Percentiles rank a stretch among this genome's conserved stretches.
Evolutionary conservation across 2,888 invertebrate genomes (phyloP).

Genomic region (Toxonevra muliebris): DNA sequence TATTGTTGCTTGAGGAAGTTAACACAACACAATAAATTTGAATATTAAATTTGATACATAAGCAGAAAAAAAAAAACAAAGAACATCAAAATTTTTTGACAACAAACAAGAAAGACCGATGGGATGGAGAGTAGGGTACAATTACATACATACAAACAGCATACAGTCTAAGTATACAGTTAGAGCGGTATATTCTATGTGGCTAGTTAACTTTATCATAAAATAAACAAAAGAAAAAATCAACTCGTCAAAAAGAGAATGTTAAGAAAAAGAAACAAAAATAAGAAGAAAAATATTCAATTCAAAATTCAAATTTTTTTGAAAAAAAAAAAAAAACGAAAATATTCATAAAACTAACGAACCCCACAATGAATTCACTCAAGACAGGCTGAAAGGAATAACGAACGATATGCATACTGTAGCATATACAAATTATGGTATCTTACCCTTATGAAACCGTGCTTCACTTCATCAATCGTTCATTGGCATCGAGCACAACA

Average conservation of each 20-base stretch:
- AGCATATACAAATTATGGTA: no score
- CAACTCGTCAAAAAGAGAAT: constrained; percentile 1
- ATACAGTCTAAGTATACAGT: background rate
- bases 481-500: no score
- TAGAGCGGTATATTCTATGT: background rate
- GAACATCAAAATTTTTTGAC: constrained; percentile 3
- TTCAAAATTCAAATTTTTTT: constrained; percentile 25
- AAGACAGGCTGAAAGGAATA: no score
- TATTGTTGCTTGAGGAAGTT: background rate
- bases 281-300: background rate
- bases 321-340: constrained; percentile 3
- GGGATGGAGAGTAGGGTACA: constrained; percentile 1
- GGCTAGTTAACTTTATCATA: constrained; percentile 14
- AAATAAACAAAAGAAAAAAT: constrained; percentile 8
- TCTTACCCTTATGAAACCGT: no score
- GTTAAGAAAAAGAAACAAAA: background rate
- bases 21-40: constrained; percentile 36
- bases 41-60: constrained; percentile 39
- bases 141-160: background rate
- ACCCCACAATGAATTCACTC: background rate
- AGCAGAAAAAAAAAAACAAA: constrained; percentile 17
- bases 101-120: background rate
- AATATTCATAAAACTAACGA: constrained; percentile 22
- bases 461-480: no score
- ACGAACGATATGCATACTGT: no score